Conservation (phyloP, 2,113 vertebrate genomes). For the Xyliphius kryptos region DNA sequence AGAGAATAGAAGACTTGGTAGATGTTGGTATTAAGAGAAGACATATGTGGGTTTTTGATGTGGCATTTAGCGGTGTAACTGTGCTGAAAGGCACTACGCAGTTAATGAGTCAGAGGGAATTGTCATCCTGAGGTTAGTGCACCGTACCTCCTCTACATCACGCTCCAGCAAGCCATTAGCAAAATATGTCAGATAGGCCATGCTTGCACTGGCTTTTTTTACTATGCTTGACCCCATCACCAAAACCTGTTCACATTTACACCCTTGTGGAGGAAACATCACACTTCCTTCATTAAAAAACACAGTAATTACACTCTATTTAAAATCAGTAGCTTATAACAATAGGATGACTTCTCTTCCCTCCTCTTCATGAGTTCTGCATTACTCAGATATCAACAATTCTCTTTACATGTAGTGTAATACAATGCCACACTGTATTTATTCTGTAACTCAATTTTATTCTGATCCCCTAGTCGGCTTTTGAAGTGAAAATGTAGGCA, state of each 20-base stretch:
- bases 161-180: slow-evolving; percentile 21
- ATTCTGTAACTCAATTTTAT: background rate
- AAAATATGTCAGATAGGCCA: slow-evolving; percentile 19
- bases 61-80: slow-evolving; percentile 18
- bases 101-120: slow-evolving; percentile 26
- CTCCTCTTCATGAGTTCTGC: too few species aligned
- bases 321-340: too few species aligned
- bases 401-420: background rate
- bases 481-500: slow-evolving; percentile 1
- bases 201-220: slow-evolving; percentile 5
- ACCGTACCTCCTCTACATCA: slow-evolving; percentile 18
- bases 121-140: slow-evolving; percentile 14
- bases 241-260: background rate
- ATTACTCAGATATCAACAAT: too few species aligned
- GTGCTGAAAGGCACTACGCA: background rate
- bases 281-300: too few species aligned
- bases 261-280: background rate
- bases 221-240: slow-evolving; percentile 19
- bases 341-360: too few species aligned
- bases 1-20: too few species aligned
- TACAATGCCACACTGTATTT: background rate
- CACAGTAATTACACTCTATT: too few species aligned
- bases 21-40: background rate
- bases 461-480: background rate
- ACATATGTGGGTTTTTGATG: background rate